Evolutionary conservation across 2,888 invertebrate genomes (phyloP), one percentile per base, ranked within the genome.

Genomic region (Philereme vetulata): DNA sequence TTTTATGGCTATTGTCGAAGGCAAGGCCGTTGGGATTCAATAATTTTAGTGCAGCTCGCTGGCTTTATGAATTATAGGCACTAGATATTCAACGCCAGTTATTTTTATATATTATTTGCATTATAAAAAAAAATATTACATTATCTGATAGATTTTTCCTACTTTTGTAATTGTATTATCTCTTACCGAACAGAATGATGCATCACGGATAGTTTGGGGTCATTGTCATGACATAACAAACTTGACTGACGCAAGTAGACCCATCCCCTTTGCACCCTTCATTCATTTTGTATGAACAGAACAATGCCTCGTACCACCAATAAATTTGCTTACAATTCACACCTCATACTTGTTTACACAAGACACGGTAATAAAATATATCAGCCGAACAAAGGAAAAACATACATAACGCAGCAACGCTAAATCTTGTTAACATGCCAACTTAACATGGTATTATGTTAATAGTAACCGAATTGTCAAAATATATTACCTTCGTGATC

Each of bases 291-390:
- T 62, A 64, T 65, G 74, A 78, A 75, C 70, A 66, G 77, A 84
- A 91, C 89, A 90, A 91, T 86, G 70, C 74, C 60, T 67, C 64
- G 66, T 82, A 85, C 83, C 84, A 78, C 84, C 88, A 81, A 91
- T 91, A 92, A 91, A 89, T 86, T 81, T 81, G 79, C 84, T 81
- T 80, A 86, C 86, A 88, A 88, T 86, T 90, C 86, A 89, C 90
- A 88, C 87, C 85, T 85, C 80, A 83, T 75, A 67, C 82, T 80
- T 92, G 92, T 91, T 92, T 92, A 91, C 90, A 88, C 91, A 90
- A 90, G 90, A 83, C 83, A 85, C 74, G 85, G 84, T 81, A 70
- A 83, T 92, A 90, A 92, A 92, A 90, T 84, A 84, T 82, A 87
- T 88, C 86, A 85, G 65, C 71, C 51, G 70, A 82, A 91, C 91